These are phyloP conservation scores for Cossypha polioptera DNA, from an alignment of 2,797 vertebrate genomes.

Conservation along the genomic window DNA sequence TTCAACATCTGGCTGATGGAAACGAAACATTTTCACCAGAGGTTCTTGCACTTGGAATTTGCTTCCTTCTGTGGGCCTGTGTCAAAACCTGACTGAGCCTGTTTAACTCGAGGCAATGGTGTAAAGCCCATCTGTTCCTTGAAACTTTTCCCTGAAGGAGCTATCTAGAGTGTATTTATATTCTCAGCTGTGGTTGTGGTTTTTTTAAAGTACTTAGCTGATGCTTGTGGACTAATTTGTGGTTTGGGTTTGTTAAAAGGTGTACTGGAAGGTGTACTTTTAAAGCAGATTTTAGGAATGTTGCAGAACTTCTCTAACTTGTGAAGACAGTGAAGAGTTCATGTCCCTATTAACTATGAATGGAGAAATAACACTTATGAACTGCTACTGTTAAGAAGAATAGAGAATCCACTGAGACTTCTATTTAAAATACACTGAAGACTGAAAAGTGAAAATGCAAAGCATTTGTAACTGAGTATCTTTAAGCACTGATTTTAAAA, in stretches of 20 bases:
- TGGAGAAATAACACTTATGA: not conserved
- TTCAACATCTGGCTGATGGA: conserved; percentile 55
- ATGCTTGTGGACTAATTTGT: not conserved
- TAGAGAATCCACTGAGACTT: not conserved
- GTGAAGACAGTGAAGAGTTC: not conserved
- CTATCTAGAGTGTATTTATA: conserved; percentile 39
- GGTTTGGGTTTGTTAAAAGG: not conserved
- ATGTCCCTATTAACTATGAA: not conserved
- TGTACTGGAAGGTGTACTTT: not conserved
- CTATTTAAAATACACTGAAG: not conserved
- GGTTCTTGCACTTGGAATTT: conserved; percentile 56
- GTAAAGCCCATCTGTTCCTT: conserved; percentile 70
- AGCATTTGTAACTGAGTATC: not conserved
- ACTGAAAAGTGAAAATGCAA: not conserved
- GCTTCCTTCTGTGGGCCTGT: conserved; percentile 39
- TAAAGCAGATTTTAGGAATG: not conserved
- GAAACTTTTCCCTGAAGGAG: conserved; percentile 49
- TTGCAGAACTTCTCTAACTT: not conserved
- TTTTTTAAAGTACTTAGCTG: conserved; percentile 39
- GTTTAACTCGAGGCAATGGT: conserved; percentile 56
- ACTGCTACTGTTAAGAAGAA: not conserved
- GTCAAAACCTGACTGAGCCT: conserved; percentile 66
- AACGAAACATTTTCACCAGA: conserved; percentile 44
- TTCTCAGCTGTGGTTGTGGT: conserved; percentile 29
- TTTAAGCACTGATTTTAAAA: not conserved